Conservation (phyloP, 2,888 invertebrate genomes). For the Antitype chi region DNA sequence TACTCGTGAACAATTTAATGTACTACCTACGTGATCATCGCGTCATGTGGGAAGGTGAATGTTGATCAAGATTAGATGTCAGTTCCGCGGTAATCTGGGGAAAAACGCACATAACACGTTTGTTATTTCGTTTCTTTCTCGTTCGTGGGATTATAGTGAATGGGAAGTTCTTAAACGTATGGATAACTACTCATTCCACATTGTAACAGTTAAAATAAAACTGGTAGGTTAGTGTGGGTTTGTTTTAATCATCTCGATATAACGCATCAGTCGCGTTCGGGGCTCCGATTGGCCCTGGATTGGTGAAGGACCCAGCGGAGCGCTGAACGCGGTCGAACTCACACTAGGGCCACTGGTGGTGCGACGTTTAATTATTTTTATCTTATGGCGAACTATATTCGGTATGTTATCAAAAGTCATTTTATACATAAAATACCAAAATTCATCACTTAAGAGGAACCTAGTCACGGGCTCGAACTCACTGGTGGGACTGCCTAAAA, state of each 20-base stretch:
- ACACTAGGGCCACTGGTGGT: no score
- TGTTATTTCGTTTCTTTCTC: conserved; percentile 41
- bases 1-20: conserved; percentile 46
- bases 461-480: no score
- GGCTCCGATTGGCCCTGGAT: no score
- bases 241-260: no score
- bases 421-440: neutral
- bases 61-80: conserved; percentile 57
- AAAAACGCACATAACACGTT: conserved; percentile 45
- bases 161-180: conserved; percentile 24
- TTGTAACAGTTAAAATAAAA: no score
- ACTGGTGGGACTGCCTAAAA: no score
- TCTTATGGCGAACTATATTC: neutral
- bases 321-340: no score
- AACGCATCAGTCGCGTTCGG: no score
- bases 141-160: conserved; percentile 32
- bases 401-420: neutral
- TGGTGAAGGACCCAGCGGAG: no score
- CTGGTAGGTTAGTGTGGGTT: no score
- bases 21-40: conserved; percentile 52
- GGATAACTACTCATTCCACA: conserved; percentile 26
- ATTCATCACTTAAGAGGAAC: no score
- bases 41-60: conserved; percentile 55
- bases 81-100: conserved; percentile 59
- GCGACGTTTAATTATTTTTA: no score